phyloP scores from a whole-genome alignment of 2,888 invertebrate species.

The Xylota segnis region DNA sequence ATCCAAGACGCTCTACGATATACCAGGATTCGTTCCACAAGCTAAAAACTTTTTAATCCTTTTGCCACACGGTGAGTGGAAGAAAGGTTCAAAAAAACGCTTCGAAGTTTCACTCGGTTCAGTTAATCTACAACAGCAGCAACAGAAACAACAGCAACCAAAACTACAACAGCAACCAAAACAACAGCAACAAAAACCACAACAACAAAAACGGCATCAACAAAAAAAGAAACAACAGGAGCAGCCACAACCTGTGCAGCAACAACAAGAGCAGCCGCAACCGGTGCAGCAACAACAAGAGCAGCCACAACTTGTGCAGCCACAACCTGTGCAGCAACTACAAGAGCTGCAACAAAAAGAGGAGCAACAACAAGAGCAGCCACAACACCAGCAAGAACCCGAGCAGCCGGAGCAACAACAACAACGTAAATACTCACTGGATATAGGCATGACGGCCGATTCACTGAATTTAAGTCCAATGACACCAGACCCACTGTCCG shows the following conservation, averaged over 20 bases:
- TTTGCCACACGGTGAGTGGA: constrained; percentile 81
- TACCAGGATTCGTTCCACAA: constrained; percentile 81
- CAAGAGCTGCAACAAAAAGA: constrained; percentile 7
- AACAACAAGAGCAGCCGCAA: constrained; percentile 6
- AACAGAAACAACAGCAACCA: constrained; percentile 16
- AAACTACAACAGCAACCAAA: constrained; percentile 4
- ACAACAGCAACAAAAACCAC: constrained; percentile 8
- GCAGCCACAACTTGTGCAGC: constrained; percentile 46
- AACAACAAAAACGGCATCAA: constrained; percentile 27
- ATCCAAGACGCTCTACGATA: constrained; percentile 79
- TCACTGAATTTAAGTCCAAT: constrained; percentile 81
- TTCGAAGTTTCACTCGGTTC: constrained; percentile 78
- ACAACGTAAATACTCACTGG: constrained; percentile 64
- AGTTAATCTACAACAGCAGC: constrained; percentile 41
- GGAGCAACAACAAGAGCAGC: constrained; percentile 29
- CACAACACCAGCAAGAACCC: constrained; percentile 44
- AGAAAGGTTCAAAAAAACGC: constrained; percentile 81
- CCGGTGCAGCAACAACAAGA: constrained; percentile 13
- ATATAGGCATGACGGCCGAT: constrained; percentile 77
- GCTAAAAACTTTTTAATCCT: constrained; percentile 81
- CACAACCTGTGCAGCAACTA: constrained; percentile 18
- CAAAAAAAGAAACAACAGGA: constrained; percentile 48
- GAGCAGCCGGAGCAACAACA: constrained; percentile 49
- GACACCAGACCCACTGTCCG: constrained; percentile 81
- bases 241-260: constrained; percentile 23